phyloP scores from a whole-genome alignment of 2,888 invertebrate genomes.

The Lochmaea capreae region DNA sequence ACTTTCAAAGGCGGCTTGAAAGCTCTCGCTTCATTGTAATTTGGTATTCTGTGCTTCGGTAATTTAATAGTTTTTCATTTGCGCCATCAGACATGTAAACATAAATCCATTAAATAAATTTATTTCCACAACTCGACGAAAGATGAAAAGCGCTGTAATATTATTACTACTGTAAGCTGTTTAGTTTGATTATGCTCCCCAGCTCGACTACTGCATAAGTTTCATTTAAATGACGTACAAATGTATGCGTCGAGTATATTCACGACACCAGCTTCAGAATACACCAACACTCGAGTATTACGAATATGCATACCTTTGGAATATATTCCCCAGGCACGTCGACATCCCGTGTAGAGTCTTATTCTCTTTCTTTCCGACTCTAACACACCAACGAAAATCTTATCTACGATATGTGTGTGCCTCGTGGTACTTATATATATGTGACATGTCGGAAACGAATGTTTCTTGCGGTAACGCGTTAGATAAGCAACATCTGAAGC shows the following conservation, averaged over 20 bases:
- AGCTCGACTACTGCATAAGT: slow-evolving; percentile 36
- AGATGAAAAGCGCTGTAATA: too few relatives aligned
- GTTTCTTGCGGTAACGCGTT: slow-evolving; percentile 62
- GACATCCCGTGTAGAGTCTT: slow-evolving; percentile 28
- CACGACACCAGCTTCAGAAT: slow-evolving; percentile 34
- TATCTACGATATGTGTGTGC: slow-evolving; percentile 58
- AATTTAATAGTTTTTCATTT: neutral
- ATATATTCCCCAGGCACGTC: slow-evolving; percentile 48
- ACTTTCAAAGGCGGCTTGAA: too few relatives aligned
- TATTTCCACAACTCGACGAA: neutral
- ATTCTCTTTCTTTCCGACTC: slow-evolving; percentile 44
- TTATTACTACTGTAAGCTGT: slow-evolving; percentile 26
- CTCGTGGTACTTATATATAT: slow-evolving; percentile 51
- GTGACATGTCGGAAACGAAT: slow-evolving; percentile 62
- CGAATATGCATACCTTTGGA: slow-evolving; percentile 34
- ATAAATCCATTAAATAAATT: neutral
- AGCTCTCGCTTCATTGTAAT: too few relatives aligned
- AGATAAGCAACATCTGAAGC: slow-evolving; percentile 60
- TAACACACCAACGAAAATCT: slow-evolving; percentile 56
- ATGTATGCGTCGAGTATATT: slow-evolving; percentile 47
- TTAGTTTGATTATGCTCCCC: slow-evolving; percentile 6
- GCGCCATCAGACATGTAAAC: neutral
- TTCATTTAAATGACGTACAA: slow-evolving; percentile 37
- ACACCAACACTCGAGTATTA: slow-evolving; percentile 35
- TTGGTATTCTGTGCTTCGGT: too few relatives aligned